These are phyloP conservation scores for Plebejus argus DNA, from an alignment of 2,888 invertebrate genomes.

Conservation along the genomic window DNA sequence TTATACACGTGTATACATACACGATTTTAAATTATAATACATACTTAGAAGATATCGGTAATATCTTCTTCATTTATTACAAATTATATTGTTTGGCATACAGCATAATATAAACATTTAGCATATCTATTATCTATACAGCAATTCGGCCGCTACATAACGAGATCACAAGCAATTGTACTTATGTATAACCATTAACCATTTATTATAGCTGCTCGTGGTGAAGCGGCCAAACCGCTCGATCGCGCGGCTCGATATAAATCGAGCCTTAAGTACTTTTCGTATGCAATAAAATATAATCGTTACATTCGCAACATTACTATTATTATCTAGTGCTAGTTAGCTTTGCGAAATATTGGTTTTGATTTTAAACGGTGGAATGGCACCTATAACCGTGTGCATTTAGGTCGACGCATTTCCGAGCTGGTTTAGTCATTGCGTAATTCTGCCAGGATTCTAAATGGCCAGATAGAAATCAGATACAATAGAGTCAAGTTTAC, in stretches of 20 bases:
- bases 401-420: constrained; percentile 27
- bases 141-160: no score
- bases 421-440: constrained; percentile 14
- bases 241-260: no score
- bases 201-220: no score
- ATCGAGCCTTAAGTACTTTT: no score
- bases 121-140: no score
- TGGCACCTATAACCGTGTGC: not conserved
- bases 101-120: no score
- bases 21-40: not conserved
- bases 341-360: not conserved
- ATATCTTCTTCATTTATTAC: not conserved
- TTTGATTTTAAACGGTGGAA: constrained; percentile 5
- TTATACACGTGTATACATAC: no score
- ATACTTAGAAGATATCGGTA: not conserved
- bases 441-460: constrained; percentile 2
- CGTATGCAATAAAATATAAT: no score
- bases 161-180: no score
- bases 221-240: no score
- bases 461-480: not conserved
- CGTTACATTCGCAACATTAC: not conserved
- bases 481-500: not conserved
- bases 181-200: no score
- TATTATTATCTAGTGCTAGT: not conserved
- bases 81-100: no score